Evolutionary conservation across 2,888 invertebrate genomes (phyloP).

Genomic region (Hypomecis punctinalis): DNA sequence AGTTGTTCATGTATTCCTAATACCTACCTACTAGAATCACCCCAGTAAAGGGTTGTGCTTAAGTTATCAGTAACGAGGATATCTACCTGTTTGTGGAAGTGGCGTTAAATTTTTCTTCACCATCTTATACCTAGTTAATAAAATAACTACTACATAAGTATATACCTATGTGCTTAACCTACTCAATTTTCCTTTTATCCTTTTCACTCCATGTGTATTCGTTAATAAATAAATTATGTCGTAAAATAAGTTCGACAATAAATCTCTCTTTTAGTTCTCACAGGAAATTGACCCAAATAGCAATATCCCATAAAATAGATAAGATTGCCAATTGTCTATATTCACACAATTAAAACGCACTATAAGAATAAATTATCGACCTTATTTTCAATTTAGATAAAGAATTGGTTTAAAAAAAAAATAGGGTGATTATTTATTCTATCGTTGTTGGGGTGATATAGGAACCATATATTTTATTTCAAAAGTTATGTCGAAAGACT

Average conservation of each 20-base stretch:
- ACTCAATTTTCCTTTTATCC: too few relatives aligned
- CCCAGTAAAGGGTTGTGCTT: too few relatives aligned
- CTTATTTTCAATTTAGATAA: slow-evolving; percentile 74
- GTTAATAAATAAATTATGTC: neutral
- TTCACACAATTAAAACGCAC: slow-evolving; percentile 69
- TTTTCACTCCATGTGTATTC: neutral
- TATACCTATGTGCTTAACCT: too few relatives aligned
- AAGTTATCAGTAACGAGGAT: too few relatives aligned
- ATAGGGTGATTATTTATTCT: slow-evolving; percentile 56
- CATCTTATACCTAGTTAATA: too few relatives aligned
- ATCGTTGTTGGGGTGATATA: slow-evolving; percentile 46
- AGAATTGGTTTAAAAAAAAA: slow-evolving; percentile 54
- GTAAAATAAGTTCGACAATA: neutral
- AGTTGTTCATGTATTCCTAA: too few relatives aligned
- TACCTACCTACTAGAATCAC: too few relatives aligned
- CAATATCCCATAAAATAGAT: slow-evolving; percentile 64
- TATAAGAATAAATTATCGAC: slow-evolving; percentile 55
- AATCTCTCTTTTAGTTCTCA: slow-evolving; percentile 51
- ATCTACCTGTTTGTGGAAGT: too few relatives aligned
- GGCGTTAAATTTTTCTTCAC: too few relatives aligned
- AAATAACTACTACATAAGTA: too few relatives aligned
- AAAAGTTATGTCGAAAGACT: neutral
- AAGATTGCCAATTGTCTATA: slow-evolving; percentile 66
- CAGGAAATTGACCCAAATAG: slow-evolving; percentile 62
- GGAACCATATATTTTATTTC: slow-evolving; percentile 13